phyloP scores from a whole-genome alignment of 2,797 vertebrate genomes.

The Scyliorhinus canicula region DNA sequence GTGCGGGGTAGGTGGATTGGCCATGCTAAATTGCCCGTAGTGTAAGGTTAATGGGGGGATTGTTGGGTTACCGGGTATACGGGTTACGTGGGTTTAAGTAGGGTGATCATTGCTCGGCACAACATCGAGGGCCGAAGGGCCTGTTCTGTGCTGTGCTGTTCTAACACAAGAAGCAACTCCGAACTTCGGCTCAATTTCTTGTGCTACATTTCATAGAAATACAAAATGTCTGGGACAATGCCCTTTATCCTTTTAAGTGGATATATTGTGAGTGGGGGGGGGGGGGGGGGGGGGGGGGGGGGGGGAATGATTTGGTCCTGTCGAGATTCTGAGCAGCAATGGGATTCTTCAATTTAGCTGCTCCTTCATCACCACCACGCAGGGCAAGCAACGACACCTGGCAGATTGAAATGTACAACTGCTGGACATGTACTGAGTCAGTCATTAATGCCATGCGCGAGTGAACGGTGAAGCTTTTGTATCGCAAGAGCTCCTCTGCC shows the following conservation, averaged over 20 bases:
- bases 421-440: background rate
- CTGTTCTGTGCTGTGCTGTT: too few relatives aligned
- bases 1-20: too few relatives aligned
- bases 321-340: background rate
- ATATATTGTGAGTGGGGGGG: background rate
- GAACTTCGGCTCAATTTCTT: background rate
- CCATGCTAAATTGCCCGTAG: too few relatives aligned
- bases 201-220: background rate
- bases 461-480: background rate
- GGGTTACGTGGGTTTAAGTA: too few relatives aligned
- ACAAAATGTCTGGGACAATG: background rate
- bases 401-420: background rate
- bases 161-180: too few relatives aligned
- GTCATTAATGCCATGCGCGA: background rate
- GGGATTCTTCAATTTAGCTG: background rate
- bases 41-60: too few relatives aligned
- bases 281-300: background rate
- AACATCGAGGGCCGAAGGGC: too few relatives aligned
- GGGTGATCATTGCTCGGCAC: too few relatives aligned
- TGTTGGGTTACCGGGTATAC: too few relatives aligned
- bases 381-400: background rate
- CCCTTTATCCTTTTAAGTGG: background rate
- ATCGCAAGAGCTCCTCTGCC: background rate
- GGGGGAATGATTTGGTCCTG: background rate
- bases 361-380: background rate